phyloP scores from a whole-genome alignment of 2,888 invertebrate genomes.

The Clostera curtula region DNA sequence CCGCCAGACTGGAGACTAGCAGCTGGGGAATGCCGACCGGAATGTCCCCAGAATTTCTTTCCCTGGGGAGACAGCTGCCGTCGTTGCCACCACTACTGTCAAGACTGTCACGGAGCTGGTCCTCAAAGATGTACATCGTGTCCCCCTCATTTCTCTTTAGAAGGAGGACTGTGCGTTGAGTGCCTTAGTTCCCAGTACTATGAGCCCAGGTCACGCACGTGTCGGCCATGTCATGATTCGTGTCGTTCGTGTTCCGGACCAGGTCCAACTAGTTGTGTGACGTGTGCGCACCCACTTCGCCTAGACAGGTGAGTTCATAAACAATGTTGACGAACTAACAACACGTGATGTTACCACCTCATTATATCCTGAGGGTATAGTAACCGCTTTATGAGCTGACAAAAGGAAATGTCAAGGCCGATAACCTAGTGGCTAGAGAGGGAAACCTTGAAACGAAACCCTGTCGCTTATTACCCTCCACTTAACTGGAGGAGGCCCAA shows the following conservation, averaged over 20 bases:
- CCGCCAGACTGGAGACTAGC: slow-evolving; percentile 87
- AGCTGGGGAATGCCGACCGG: slow-evolving; percentile 88
- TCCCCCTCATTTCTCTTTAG: slow-evolving; percentile 81
- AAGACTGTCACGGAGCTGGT: slow-evolving; percentile 88
- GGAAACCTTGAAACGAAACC: too few relatives aligned
- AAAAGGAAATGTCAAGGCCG: too few relatives aligned
- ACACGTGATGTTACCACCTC: too few relatives aligned
- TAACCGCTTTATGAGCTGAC: too few relatives aligned
- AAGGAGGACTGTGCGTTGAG: slow-evolving; percentile 82
- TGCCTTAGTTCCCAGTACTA: slow-evolving; percentile 85
- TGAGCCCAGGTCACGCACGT: slow-evolving; percentile 79
- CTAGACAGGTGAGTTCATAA: slow-evolving; percentile 76
- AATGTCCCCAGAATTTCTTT: slow-evolving; percentile 89
- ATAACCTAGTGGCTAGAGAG: too few relatives aligned
- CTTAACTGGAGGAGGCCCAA: too few relatives aligned
- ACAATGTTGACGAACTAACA: not conserved
- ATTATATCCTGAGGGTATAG: too few relatives aligned
- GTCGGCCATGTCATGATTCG: slow-evolving; percentile 81
- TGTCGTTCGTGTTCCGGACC: slow-evolving; percentile 83
- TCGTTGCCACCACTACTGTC: slow-evolving; percentile 91
- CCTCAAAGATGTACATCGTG: slow-evolving; percentile 84
- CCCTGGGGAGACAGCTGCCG: slow-evolving; percentile 88
- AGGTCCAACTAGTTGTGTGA: slow-evolving; percentile 81
- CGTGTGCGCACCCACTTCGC: slow-evolving; percentile 80
- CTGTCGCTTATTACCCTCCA: too few relatives aligned